Percentiles rank a stretch among this genome's conserved stretches.
These are phyloP conservation scores for Pocillopora damicornis DNA, from an alignment of 64 coral and sea anemone genomes.

Conservation along the genomic window DNA sequence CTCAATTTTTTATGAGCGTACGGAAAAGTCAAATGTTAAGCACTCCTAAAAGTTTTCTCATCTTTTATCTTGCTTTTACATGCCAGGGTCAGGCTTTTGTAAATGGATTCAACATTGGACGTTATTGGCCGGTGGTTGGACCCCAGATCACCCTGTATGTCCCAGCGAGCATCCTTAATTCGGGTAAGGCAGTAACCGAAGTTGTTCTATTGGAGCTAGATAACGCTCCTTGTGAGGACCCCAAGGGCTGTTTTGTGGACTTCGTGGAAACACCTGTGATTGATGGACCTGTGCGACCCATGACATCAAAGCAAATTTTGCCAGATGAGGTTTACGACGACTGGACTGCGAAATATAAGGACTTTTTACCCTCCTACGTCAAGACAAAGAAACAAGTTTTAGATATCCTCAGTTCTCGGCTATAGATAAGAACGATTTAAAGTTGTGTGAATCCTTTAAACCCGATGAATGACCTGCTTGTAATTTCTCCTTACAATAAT, in stretches of 20 bases:
- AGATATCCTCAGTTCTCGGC: background rate
- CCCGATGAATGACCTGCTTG: too few relatives aligned
- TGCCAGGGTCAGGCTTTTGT: constrained; percentile 82
- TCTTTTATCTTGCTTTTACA: background rate
- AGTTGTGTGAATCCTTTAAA: too few relatives aligned
- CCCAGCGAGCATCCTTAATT: constrained; percentile 48
- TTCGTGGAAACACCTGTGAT: constrained; percentile 45
- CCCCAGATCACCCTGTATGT: constrained; percentile 77
- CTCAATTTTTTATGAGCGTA: too few relatives aligned
- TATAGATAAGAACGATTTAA: background rate
- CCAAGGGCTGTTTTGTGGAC: constrained; percentile 58
- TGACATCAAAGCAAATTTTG: background rate
- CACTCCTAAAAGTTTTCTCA: too few relatives aligned
- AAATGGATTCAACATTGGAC: constrained; percentile 89
- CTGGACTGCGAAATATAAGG: constrained; percentile 20
- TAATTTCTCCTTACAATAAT: too few relatives aligned
- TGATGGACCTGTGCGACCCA: constrained; percentile 63
- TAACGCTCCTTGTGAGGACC: constrained; percentile 62
- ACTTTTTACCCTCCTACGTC: background rate
- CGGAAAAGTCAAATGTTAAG: too few relatives aligned
- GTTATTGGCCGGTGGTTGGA: constrained; percentile 81
- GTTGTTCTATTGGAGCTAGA: constrained; percentile 79
- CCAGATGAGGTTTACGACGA: background rate
- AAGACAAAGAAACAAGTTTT: background rate
- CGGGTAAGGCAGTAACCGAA: constrained; percentile 42